A percentile compares a stretch with the other conserved stretches of the same genome.
phyloP scores from a whole-genome alignment of 2,797 vertebrate species.

The Limnodromus scolopaceus region DNA sequence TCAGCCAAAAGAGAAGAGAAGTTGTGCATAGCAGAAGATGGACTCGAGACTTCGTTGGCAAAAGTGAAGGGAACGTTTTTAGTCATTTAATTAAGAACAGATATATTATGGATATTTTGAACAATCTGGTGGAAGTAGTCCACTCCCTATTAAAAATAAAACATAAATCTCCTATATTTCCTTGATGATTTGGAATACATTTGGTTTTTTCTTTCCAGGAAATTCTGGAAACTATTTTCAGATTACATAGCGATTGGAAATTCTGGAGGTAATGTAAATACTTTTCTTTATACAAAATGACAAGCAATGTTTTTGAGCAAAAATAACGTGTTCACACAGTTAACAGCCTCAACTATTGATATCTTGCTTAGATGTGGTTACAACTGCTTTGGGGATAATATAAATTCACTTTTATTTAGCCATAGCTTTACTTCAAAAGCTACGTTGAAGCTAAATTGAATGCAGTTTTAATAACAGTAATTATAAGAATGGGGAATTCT shows the following conservation, averaged over 20 bases:
- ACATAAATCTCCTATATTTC: neutral
- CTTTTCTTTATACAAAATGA: neutral
- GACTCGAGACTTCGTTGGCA: neutral
- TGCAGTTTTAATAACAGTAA: neutral
- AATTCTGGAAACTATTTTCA: neutral
- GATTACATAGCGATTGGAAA: neutral
- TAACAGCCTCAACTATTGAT: neutral
- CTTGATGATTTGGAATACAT: neutral
- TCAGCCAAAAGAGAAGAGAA: constrained; percentile 27
- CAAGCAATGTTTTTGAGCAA: neutral
- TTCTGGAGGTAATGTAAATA: neutral
- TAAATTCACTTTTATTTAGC: neutral
- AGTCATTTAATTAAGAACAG: neutral
- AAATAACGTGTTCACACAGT: neutral
- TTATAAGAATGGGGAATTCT: neutral
- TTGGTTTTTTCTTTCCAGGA: neutral
- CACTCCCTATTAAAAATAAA: neutral
- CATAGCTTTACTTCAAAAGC: neutral
- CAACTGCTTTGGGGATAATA: neutral
- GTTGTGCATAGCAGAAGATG: neutral
- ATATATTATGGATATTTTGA: neutral
- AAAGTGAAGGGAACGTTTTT: neutral
- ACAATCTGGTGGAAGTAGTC: neutral
- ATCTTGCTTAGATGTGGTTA: neutral
- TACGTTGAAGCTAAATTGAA: neutral